A percentile compares a stretch with the other conserved stretches of the same genome.
These are phyloP conservation scores for Dynastes hyllus DNA, from an alignment of 2,888 invertebrate genomes.

Conservation along the genomic window DNA sequence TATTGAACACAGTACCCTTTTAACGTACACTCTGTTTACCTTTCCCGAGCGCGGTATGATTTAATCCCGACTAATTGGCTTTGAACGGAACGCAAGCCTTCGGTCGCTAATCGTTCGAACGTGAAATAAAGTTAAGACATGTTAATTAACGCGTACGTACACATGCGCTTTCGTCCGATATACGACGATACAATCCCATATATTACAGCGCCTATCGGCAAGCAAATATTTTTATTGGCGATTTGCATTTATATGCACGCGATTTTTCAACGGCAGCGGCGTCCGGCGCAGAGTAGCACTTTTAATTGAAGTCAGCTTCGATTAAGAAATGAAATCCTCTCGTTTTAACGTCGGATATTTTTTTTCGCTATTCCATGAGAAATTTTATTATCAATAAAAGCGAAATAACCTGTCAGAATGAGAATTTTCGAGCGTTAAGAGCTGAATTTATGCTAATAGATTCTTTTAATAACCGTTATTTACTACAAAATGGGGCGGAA, in stretches of 20 bases:
- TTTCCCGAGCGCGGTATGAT: conserved; percentile 30
- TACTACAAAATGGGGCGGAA: conserved; percentile 10
- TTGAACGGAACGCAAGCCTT: conserved; percentile 13
- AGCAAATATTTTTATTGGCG: conserved; percentile 25
- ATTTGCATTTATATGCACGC: conserved; percentile 40
- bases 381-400: conserved; percentile 35
- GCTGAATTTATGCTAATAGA: conserved; percentile 36
- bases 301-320: conserved; percentile 13
- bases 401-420: conserved; percentile 34
- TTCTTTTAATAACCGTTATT: conserved; percentile 27
- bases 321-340: conserved; percentile 31
- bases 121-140: conserved; percentile 39
- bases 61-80: conserved; percentile 32
- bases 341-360: not conserved
- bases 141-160: conserved; percentile 35
- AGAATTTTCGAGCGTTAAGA: conserved; percentile 35
- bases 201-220: conserved; percentile 4
- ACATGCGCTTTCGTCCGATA: not conserved
- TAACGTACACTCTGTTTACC: conserved; percentile 21
- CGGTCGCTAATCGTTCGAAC: not conserved
- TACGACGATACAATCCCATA: conserved; percentile 9
- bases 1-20: not conserved
- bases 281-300: not conserved
- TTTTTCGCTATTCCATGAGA: not conserved
- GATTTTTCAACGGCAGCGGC: conserved; percentile 11